phyloP scores from a whole-genome alignment of 2,113 vertebrate species.

The Cynopterus brachyotis region DNA sequence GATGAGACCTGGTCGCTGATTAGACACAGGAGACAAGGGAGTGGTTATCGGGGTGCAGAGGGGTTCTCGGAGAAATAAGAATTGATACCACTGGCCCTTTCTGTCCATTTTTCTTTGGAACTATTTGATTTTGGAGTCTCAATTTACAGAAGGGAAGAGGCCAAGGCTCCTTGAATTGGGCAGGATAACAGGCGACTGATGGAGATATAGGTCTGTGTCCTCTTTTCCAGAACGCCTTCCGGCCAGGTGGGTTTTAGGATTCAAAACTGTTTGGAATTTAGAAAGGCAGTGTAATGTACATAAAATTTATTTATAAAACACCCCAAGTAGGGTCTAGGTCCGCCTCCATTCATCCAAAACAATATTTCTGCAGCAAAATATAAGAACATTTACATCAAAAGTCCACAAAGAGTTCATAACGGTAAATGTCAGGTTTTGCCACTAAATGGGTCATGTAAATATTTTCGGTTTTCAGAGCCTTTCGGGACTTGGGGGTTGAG shows the following conservation, averaged over 20 bases:
- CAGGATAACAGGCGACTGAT: fast-evolving
- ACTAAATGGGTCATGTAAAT: not conserved
- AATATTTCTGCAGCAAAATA: not conserved
- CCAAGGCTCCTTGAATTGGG: not conserved
- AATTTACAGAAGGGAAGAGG: not conserved
- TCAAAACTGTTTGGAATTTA: not conserved
- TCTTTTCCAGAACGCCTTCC: not conserved
- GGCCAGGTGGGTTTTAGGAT: not conserved
- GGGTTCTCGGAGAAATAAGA: not conserved
- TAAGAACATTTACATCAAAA: not conserved
- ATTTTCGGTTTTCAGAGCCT: not conserved
- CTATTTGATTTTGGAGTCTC: not conserved
- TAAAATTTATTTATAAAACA: not conserved
- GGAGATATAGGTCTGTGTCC: not conserved
- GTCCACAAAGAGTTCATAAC: not conserved
- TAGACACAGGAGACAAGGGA: not conserved
- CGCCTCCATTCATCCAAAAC: not conserved
- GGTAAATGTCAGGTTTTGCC: not conserved
- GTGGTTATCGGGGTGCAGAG: fast-evolving
- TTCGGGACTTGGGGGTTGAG: not conserved
- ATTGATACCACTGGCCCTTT: fast-evolving
- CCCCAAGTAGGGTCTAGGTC: not conserved
- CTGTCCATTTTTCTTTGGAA: not conserved
- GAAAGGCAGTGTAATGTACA: not conserved
- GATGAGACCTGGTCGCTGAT: no score